phyloP scores from a whole-genome alignment of 1,140 invertebrate genomes.

The Eumeta japonica region DNA sequence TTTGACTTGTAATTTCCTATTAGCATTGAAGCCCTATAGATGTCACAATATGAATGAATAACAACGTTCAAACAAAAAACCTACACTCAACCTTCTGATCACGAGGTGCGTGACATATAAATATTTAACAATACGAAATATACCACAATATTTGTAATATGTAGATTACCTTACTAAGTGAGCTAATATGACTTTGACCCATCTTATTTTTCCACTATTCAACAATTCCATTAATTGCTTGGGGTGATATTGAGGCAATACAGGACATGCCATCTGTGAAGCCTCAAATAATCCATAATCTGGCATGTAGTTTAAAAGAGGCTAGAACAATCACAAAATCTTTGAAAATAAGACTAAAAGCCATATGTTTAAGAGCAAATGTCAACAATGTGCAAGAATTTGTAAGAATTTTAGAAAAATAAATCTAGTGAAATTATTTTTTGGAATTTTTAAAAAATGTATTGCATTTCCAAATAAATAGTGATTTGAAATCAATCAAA shows the following conservation, averaged over 20 bases:
- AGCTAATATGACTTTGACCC: slow-evolving; percentile 96
- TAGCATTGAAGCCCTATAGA: too few relatives aligned
- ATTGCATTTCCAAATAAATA: neutral
- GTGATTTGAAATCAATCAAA: neutral
- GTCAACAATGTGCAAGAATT: neutral
- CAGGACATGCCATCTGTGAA: slow-evolving; percentile 92
- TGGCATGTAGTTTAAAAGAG: slow-evolving; percentile 74
- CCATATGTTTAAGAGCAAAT: too few relatives aligned
- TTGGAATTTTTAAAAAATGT: too few relatives aligned
- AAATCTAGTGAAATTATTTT: too few relatives aligned
- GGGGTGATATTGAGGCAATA: slow-evolving; percentile 99
- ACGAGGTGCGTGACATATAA: too few relatives aligned
- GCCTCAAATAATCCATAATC: slow-evolving; percentile 96
- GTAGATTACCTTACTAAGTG: slow-evolving; percentile 78
- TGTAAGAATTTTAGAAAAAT: neutral
- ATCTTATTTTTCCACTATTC: slow-evolving; percentile 95
- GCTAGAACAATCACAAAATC: slow-evolving; percentile 23
- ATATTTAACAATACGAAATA: neutral
- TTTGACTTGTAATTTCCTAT: too few relatives aligned
- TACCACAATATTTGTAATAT: neutral
- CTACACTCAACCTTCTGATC: too few relatives aligned
- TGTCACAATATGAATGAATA: too few relatives aligned
- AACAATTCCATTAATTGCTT: slow-evolving; percentile 98
- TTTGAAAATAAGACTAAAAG: neutral
- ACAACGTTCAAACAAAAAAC: too few relatives aligned